Percentiles rank a stretch among this genome's conserved stretches.
phyloP scores from a whole-genome alignment of 2,797 vertebrate species.

The Lemur catta region DNA sequence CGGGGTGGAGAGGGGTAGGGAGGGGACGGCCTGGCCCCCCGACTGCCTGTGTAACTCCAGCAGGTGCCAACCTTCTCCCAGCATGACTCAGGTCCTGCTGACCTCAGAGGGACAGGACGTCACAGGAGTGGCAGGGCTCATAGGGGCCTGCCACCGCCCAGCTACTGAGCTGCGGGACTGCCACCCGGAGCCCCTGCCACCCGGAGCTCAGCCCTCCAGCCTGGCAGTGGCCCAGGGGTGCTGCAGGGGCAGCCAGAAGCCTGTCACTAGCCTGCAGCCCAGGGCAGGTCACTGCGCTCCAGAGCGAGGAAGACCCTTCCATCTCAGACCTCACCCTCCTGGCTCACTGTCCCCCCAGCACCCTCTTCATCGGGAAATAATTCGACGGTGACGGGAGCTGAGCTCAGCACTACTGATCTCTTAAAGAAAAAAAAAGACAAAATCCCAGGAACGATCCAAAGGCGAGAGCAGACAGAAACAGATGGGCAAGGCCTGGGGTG shows the following conservation, averaged over 20 bases:
- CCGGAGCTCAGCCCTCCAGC: background rate
- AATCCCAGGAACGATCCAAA: background rate
- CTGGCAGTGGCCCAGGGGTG: background rate
- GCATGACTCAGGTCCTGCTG: background rate
- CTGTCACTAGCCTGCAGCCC: background rate
- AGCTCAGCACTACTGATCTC: background rate
- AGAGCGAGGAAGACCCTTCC: background rate
- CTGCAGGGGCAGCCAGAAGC: background rate
- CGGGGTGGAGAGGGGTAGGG: too few relatives aligned
- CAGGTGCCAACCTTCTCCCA: background rate
- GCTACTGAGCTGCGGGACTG: too few relatives aligned
- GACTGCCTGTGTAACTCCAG: background rate
- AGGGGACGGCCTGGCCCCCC: background rate
- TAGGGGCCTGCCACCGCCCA: background rate
- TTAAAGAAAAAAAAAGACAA: background rate
- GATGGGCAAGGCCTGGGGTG: too few relatives aligned
- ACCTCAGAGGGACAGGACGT: background rate
- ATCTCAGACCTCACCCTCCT: too few relatives aligned
- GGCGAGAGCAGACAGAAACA: background rate
- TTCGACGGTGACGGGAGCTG: background rate
- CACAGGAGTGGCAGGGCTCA: background rate
- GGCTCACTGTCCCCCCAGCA: fast-evolving
- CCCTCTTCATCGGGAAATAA: background rate
- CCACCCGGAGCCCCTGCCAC: background rate
- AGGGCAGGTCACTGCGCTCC: background rate